phyloP scores from a whole-genome alignment of 2,797 vertebrate genomes.

The Centropyge bicolor region DNA sequence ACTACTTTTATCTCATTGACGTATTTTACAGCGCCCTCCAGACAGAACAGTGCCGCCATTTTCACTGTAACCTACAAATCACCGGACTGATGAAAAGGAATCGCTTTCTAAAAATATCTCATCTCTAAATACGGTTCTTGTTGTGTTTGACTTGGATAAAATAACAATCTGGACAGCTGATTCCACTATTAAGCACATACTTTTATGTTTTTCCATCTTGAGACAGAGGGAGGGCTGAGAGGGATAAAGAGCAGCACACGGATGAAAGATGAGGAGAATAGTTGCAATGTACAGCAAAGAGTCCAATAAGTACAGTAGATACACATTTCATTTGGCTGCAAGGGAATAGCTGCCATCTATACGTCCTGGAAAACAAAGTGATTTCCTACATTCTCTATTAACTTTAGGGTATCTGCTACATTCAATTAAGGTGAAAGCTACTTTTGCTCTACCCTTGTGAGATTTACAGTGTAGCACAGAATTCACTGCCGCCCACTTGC shows the following conservation, averaged over 20 bases:
- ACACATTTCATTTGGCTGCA: not conserved
- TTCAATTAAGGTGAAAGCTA: not conserved
- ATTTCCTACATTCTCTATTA: not conserved
- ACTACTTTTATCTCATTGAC: not conserved
- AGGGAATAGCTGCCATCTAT: too few relatives aligned
- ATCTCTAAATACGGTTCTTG: constrained; percentile 53
- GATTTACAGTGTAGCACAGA: constrained; percentile 6
- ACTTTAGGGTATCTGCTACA: not conserved
- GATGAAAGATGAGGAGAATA: constrained; percentile 21
- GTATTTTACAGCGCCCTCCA: not conserved
- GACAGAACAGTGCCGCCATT: not conserved
- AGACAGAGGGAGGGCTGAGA: constrained; percentile 3
- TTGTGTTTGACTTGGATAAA: constrained; percentile 34
- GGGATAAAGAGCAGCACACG: constrained; percentile 15
- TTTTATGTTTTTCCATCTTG: constrained; percentile 32
- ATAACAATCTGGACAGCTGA: constrained; percentile 41
- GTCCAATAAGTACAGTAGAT: not conserved
- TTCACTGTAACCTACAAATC: constrained; percentile 26
- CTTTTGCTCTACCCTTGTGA: not conserved
- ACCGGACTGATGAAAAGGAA: constrained; percentile 22
- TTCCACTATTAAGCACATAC: constrained; percentile 21
- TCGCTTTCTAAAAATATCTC: constrained; percentile 49
- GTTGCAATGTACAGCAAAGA: not conserved
- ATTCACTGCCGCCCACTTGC: constrained; percentile 27
- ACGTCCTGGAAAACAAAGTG: not conserved